A percentile compares a stretch with the other conserved stretches of the same genome.
These are phyloP conservation scores for Drosophila recens DNA, from an alignment of 2,888 invertebrate genomes.

Conservation along the genomic window DNA sequence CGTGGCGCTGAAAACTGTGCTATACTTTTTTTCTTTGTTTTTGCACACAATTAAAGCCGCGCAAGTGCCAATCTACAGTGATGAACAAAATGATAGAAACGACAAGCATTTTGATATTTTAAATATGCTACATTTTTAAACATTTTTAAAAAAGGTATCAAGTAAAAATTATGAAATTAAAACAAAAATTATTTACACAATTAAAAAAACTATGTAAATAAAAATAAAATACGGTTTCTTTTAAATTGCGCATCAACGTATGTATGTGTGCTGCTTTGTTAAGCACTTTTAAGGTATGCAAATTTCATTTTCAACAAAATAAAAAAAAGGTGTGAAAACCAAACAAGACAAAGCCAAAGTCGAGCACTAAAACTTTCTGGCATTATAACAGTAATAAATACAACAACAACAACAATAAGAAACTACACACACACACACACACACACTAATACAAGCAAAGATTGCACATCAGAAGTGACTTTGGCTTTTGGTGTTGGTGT, in stretches of 20 bases:
- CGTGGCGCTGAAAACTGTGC: conserved; percentile 61
- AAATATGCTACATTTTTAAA: too few species aligned
- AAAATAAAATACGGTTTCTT: too few species aligned
- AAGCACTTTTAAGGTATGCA: conserved; percentile 66
- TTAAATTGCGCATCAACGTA: too few species aligned
- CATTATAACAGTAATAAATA: conserved; percentile 63
- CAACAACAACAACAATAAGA: conserved; percentile 15
- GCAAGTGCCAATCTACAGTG: conserved; percentile 27
- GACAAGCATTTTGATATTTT: too few species aligned
- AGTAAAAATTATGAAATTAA: too few species aligned
- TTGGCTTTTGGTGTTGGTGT: conserved; percentile 58
- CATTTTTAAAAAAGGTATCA: too few species aligned
- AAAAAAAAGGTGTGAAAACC: conserved; percentile 56
- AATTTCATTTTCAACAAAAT: conserved; percentile 59
- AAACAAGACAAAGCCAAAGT: conserved; percentile 50
- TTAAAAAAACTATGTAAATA: too few species aligned
- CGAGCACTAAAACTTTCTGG: conserved; percentile 44
- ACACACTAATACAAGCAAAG: conserved; percentile 21
- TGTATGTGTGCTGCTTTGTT: conserved; percentile 27
- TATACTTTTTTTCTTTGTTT: conserved; percentile 36
- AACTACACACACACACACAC: conserved; percentile 2
- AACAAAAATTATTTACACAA: too few species aligned
- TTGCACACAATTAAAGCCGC: conserved; percentile 60
- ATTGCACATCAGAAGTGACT: conserved; percentile 54
- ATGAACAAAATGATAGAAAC: too few species aligned